Evolutionary conservation across 2,888 invertebrate species (phyloP), one percentile per base, ranked within the genome.

Genomic region (Athripsodes cinereus): DNA sequence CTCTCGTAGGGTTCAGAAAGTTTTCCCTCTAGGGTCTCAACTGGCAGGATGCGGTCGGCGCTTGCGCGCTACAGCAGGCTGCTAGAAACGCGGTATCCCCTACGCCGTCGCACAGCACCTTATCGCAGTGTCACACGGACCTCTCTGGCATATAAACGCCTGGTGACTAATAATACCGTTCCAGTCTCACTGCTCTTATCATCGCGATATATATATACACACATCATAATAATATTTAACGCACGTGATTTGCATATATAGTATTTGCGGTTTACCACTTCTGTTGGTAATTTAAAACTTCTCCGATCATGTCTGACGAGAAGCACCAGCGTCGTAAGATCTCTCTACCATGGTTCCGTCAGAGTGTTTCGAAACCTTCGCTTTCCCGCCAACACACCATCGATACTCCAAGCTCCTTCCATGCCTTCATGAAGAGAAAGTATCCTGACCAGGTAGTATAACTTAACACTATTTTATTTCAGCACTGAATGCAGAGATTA

Each of bases 311-410:
- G 52, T 34, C 55, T 47, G 50, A 67, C 35, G 61, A 60, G 61
- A 82, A 85, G 70, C 84, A 88, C 63, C 82, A 85, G 70, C 84
- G 88, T 62, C 83, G 92, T 69, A 93, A 92, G 75, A 92, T 92
- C 67, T 92, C 92, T 57, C 76, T 92, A 70, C 92, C 92, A 65
- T 93, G 92, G 92, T 92, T 92, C 75, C 81, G 92, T 55, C 91
- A 92, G 74, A 85, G 85, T 68, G 90, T 90, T 61, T 67, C 82
- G 84, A 56, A 55, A 51, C 52, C 87, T 62, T 81, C 83, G 57
- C 82, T 92, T 58, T 83, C 90, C 61, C 83, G 92, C 57, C 92
- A 92, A 73, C 92, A 92, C 73, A 92, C 92, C 74, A 92, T 93
- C 77, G 92, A 92, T 76, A 90, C 92, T 65, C 92, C 92, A 69